Conservation (phyloP, 2,797 vertebrate genomes). For the Pipistrellus nathusii region DNA sequence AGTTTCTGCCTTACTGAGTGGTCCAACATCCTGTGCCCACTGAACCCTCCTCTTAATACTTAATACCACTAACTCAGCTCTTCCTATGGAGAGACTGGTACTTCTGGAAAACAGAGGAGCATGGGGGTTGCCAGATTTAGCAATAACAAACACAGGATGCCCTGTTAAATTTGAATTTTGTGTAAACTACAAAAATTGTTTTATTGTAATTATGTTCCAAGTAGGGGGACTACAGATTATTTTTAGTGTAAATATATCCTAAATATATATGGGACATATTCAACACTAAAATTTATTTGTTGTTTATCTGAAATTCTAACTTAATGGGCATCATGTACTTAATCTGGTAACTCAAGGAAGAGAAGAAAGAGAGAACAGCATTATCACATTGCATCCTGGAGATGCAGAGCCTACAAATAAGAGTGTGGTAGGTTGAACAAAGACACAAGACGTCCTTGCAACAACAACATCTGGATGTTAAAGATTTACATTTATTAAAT, state of each 20-base stretch:
- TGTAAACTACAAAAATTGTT: neutral
- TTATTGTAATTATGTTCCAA: neutral
- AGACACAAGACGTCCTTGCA: neutral
- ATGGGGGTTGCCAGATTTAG: neutral
- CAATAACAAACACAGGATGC: neutral
- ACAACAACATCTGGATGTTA: neutral
- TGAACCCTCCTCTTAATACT: neutral
- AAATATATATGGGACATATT: neutral
- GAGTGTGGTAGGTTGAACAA: neutral
- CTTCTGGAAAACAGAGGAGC: neutral
- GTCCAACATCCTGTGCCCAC: neutral
- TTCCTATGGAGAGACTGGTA: neutral
- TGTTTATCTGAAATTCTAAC: neutral
- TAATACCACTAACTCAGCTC: neutral
- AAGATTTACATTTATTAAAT: neutral
- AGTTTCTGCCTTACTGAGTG: neutral
- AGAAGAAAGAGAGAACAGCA: neutral
- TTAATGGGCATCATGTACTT: neutral
- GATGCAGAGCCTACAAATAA: neutral
- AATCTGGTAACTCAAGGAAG: neutral
- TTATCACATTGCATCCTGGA: neutral
- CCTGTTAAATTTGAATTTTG: neutral
- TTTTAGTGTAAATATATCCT: neutral
- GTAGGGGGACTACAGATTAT: neutral
- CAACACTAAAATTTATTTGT: neutral